Base-by-base conservation (phyloP, 2,888 invertebrate species). In the Leptinotarsa tumamoca region DNA sequence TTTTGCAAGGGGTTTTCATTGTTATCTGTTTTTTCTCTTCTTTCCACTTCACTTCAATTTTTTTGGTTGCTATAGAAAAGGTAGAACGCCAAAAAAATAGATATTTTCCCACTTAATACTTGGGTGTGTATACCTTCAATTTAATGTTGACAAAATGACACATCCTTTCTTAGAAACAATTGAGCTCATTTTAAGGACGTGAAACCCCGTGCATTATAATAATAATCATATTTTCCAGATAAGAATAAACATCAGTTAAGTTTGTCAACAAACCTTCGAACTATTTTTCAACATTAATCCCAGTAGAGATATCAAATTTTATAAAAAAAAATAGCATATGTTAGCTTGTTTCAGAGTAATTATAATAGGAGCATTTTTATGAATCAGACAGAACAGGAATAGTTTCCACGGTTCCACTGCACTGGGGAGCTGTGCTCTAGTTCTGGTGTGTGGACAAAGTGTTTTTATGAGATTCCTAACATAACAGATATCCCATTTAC, bases 181-280 rank as follows among this genome's bases (percentile, higher is more conserved):
- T 10, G 3, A 10, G 43, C 43, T 43, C 43, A 43, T 33, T 33
- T 10, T 33, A 18, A 54, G 18, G 4, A 54, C 18, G 18, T 18
- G 54, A 18, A 54, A 18, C 18, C 54, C 10, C 3, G 2, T 18
- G 54, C 54, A 54, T 54, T n/a, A 54, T 54, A 18, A 54, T 43
- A 10, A 18, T 54, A 10, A 10, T 54, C 54, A 13, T 54, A 54
- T 18, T 54, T 54, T 54, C 18, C 54, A 18, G 18, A 54, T 54
- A 18, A 54, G 18, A 54, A 54, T 18, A 54, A 54, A 54, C 43
- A 43, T 43, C 43, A 43, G 10, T 43, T 43, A 43, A 43, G 43
- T 43, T 15, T 7, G n/a, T 63, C 63, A 63, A 63, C 43, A 63
- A 63, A 63, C 63, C 63, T 63, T 63, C 63, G n/a, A 63, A 43